Evolutionary conservation across 2,113 vertebrate genomes (phyloP), one percentile per base, ranked within the genome.

Genomic region (Baryphthengus martii): DNA sequence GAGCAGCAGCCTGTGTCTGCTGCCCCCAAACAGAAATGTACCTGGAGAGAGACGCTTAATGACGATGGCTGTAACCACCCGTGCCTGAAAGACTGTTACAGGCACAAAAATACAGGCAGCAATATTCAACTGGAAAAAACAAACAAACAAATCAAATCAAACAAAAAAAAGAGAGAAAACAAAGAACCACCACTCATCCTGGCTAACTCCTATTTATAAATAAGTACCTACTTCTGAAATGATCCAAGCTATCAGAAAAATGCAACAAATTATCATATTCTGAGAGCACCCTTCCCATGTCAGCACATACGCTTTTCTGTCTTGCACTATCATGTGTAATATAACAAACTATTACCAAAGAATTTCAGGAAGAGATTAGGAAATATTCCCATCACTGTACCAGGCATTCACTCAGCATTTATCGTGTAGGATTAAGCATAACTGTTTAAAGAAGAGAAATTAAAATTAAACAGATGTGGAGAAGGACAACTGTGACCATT

Each of bases 1-100:
- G 70, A 84, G 77, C 89, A 90, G 79, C 78, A 94, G 95, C 37
- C 50, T 50, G 66, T 65, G 88, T 37, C 89, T 85, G 91, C 79
- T 92, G 75, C 44, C 85, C 49, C 70, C 74, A 91, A 70, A 79
- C 71, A 88, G 56, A 95, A 82, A 56, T 23, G 49, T 85, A 91
- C 93, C 91, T 87, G 72, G 73, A 89, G 67, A 77, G 63, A 84
- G 77, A 62, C 44, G 29, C 50, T 72, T 26, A 56, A 58, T 3
- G 25, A 74, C 7, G n/a, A 49, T 5, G 6, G 59, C 61, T 75
- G 70, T 17, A 87, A 85, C 47, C 59, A 74, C 3, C 33, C 7
- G 0, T 68, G 78, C 66, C 74, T 72, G 74, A 78, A 85, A 74
- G 39, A 53, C 77, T 74, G 73, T 70, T 45, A 13, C 53, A 89